phyloP scores from a whole-genome alignment of 2,888 invertebrate genomes.

The Xanthia togata region DNA sequence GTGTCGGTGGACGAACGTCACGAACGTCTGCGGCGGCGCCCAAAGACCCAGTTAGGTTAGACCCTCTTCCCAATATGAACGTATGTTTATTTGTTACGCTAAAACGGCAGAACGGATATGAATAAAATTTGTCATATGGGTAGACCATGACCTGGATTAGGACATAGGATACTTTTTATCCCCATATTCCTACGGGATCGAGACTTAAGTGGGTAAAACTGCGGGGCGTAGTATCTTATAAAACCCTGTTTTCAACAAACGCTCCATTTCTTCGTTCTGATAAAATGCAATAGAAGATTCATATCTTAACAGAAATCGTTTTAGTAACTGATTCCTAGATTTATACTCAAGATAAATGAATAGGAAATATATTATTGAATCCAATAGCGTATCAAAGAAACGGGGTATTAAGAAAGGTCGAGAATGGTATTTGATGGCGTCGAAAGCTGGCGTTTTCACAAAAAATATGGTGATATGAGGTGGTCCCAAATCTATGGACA shows the following conservation, averaged over 20 bases:
- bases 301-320: neutral
- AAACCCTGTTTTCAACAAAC: neutral
- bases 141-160: too few relatives aligned
- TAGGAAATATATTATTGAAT: constrained; percentile 37
- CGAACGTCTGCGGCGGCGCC: too few relatives aligned
- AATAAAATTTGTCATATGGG: too few relatives aligned
- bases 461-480: constrained; percentile 54
- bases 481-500: constrained; percentile 12
- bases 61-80: too few relatives aligned
- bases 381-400: constrained; percentile 35
- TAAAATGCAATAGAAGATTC: neutral
- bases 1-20: too few relatives aligned
- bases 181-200: too few relatives aligned
- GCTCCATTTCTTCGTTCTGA: neutral
- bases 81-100: too few relatives aligned
- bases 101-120: too few relatives aligned
- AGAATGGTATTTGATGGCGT: constrained; percentile 51
- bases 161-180: too few relatives aligned
- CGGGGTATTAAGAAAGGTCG: constrained; percentile 36
- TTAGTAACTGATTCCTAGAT: constrained; percentile 18
- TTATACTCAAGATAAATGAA: constrained; percentile 21
- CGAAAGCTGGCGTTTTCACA: constrained; percentile 41
- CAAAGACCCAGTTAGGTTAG: too few relatives aligned
- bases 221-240: neutral
- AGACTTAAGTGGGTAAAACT: too few relatives aligned